Percentiles rank a stretch among this genome's conserved stretches.
phyloP scores from a whole-genome alignment of 2,888 invertebrate genomes.

The Aelia acuminata region DNA sequence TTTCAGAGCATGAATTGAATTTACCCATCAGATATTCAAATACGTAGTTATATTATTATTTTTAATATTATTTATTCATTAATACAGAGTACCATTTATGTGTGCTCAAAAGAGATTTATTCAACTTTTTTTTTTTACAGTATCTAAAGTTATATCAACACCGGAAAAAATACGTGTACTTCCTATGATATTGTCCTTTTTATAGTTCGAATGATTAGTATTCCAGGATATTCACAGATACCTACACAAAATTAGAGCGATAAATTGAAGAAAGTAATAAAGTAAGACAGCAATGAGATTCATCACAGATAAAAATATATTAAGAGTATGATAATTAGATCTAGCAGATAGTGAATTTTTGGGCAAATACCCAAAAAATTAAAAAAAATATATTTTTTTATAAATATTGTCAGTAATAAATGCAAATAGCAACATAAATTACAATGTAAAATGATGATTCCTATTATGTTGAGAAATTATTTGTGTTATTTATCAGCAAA shows the following conservation, averaged over 20 bases:
- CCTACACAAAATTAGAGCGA: not conserved
- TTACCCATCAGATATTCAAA: no score
- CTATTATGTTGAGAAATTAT: no score
- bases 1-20: no score
- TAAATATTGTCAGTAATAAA: no score
- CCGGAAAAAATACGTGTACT: not conserved
- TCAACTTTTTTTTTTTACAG: not conserved
- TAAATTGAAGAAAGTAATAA: not conserved
- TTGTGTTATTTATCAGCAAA: no score
- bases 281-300: not conserved
- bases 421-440: no score
- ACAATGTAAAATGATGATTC: no score
- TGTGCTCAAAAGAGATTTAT: not conserved
- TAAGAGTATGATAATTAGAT: not conserved
- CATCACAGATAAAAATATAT: not conserved
- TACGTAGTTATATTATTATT: no score
- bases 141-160: not conserved
- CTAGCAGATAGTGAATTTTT: not conserved
- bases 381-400: no score
- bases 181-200: not conserved
- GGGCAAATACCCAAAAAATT: no score
- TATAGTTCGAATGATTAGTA: not conserved
- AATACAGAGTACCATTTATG: no score
- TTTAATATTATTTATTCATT: no score
- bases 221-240: not conserved